Evolutionary conservation across 1,140 invertebrate species (phyloP), one percentile per base, ranked within the genome.

Genomic region (Drosophila pectinifera): DNA sequence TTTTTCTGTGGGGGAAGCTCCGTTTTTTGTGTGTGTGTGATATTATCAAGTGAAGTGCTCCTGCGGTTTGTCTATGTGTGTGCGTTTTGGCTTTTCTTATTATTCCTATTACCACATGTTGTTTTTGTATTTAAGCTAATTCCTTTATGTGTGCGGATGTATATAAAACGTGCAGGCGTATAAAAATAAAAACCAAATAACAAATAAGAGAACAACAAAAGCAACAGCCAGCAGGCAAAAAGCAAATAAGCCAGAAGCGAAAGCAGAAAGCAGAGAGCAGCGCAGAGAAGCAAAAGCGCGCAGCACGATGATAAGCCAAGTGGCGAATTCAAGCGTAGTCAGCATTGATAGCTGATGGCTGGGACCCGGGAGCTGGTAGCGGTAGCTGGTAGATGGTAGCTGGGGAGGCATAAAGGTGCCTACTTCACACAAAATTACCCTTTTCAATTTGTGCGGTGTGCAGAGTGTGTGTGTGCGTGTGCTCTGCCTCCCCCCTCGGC

Each of bases 341-440:
- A 89, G 84, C 84, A 89, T 80, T 88, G 84, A 88, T 88, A 88
- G 63, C 84, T 70, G 65, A 75, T 57, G 62, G 14, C 41, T 75
- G 54, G 53, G 28, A 39, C 13, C 14, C 22, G 48, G 31, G 16
- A 55, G 20, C 6, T 14, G 38, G 16, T 16, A 14, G 55, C 31
- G 34, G 28, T 7, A 31, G 10, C 28, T 7, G 26, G 41, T n/a
- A n/a, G n/a, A n/a, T 28, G 34, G 28, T 7, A 31, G 10, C 28
- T 7, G 26, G 41, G 28, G 26, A 31, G 58, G 73, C 61, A 73
- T 78, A 86, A 90, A 90, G 82, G 86, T 91, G 83, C 81, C 81
- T 86, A 86, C 88, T 90, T 90, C 82, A 86, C 88, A 90, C 88
- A 88, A 90, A 90, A 90, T 90, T 90, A 90, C 88, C 88, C 88